Evolutionary conservation across 1,140 invertebrate genomes (phyloP).

Genomic region (Drosophila arawakana): DNA sequence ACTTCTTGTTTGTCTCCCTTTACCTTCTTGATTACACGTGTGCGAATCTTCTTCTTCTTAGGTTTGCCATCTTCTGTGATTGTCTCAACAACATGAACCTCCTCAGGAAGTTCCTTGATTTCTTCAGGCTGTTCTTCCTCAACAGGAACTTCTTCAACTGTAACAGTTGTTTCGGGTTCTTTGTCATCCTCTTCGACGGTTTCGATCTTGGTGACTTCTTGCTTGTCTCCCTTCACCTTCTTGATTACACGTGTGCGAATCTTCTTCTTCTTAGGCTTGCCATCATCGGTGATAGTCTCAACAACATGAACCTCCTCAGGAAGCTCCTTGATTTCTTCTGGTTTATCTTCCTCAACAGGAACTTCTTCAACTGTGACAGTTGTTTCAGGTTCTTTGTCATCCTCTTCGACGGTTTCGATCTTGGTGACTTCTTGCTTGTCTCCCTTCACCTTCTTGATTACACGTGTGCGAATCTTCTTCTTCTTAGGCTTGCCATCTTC

Average conservation of each 20-base stretch:
- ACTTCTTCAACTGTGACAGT: conserved; percentile 19
- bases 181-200: conserved; percentile 85
- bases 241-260: conserved; percentile 83
- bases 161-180: conserved; percentile 61
- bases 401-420: conserved; percentile 23
- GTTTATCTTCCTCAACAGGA: conserved; percentile 11
- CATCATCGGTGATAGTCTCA: conserved; percentile 82
- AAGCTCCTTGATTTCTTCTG: conserved; percentile 49
- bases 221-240: conserved; percentile 47
- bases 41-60: conserved; percentile 57
- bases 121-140: conserved; percentile 53
- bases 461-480: conserved; percentile 25
- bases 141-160: conserved; percentile 47
- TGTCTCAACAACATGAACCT: conserved; percentile 73
- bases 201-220: conserved; percentile 85
- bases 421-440: conserved; percentile 23
- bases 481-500: conserved; percentile 24
- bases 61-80: conserved; percentile 64
- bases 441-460: conserved; percentile 24
- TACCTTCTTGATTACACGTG: conserved; percentile 70
- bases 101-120: conserved; percentile 76
- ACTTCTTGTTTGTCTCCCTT: conserved; percentile 77
- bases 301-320: conserved; percentile 76
- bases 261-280: conserved; percentile 76
- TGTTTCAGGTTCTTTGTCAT: conserved; percentile 19